phyloP scores from a whole-genome alignment of 2,113 vertebrate species.

The Pseudorectes ferrugineus region DNA sequence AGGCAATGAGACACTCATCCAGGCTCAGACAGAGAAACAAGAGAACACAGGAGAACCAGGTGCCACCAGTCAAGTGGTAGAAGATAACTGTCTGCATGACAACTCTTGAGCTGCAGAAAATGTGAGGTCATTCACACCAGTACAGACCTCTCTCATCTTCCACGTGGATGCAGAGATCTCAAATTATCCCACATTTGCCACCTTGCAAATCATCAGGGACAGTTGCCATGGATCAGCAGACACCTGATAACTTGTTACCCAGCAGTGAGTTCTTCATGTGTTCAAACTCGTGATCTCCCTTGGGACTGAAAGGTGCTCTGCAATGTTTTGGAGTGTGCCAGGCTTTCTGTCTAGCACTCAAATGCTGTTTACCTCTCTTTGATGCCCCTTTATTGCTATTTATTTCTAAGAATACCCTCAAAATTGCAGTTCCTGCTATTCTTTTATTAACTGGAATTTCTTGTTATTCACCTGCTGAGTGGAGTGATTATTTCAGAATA shows the following conservation, averaged over 20 bases:
- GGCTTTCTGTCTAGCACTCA: not conserved
- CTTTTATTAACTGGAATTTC: not conserved
- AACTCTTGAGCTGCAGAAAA: not conserved
- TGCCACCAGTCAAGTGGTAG: not conserved
- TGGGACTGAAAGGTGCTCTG: not conserved
- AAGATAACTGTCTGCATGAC: not conserved
- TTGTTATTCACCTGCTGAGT: not conserved
- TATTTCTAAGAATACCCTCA: not conserved
- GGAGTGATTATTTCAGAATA: not conserved
- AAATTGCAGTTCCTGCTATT: not conserved
- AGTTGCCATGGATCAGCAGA: conserved; percentile 1
- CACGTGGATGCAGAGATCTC: not conserved
- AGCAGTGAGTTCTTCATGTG: not conserved
- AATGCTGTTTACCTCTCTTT: not conserved
- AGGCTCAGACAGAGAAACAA: not conserved
- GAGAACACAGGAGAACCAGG: not conserved
- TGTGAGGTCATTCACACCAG: not conserved
- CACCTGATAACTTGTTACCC: not conserved
- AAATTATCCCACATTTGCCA: not conserved
- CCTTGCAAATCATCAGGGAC: not conserved
- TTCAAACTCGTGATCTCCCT: not conserved
- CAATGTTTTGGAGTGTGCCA: not conserved
- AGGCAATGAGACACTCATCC: not conserved
- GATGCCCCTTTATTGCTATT: not conserved
- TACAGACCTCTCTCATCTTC: not conserved